Base-by-base conservation (phyloP, 2,797 vertebrate species). In the Girardinus metallicus region DNA sequence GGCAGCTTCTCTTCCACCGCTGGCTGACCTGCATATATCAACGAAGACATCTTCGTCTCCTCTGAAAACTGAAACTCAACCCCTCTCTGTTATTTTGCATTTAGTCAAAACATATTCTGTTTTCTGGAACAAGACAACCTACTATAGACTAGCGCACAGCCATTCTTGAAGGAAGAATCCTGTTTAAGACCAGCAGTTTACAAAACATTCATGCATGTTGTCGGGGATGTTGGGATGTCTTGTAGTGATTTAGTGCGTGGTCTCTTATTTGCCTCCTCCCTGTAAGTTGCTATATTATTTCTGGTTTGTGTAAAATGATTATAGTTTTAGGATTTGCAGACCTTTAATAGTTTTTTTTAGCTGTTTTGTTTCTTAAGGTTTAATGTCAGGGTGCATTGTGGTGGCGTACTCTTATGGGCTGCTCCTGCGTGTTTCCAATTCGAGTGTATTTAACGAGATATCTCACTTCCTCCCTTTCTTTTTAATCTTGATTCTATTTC, bases 371-470 rank as follows among this genome's bases (percentile, higher is more conserved):
- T 85, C 43, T 79, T 77, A 36, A 75, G 74, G 49, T 44, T 78
- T 76, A 73, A 47, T 77, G 79, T 76, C 66, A 46, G 7, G 80
- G 4, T 82, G 36, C 78, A 43, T 73, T 85, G 66, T 64, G 62
- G 29, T 15, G 15, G 29, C 8, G 60, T 34, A 18, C 29, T n/a
- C 7, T 31, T 85, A 74, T 79, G 51, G 49, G 44, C 74, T 29
- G 39, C 87, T 89, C 75, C 62, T 90, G 84, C 91, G 83, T 91
- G 89, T 88, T 86, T 94, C 91, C 91, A 92, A 91, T 94, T 91
- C 88, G 85, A 82, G 83, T 86, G 91, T 94, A 92, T 93, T 95
- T 95, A 94, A 92, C 85, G 77, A 95, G 91, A 91, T 91, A 93
- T 93, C 91, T 87, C 88, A 81, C 85, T 94, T 87, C 81, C 68